Base-by-base conservation (phyloP, 2,797 vertebrate genomes). In the Gastrophryne carolinensis region DNA sequence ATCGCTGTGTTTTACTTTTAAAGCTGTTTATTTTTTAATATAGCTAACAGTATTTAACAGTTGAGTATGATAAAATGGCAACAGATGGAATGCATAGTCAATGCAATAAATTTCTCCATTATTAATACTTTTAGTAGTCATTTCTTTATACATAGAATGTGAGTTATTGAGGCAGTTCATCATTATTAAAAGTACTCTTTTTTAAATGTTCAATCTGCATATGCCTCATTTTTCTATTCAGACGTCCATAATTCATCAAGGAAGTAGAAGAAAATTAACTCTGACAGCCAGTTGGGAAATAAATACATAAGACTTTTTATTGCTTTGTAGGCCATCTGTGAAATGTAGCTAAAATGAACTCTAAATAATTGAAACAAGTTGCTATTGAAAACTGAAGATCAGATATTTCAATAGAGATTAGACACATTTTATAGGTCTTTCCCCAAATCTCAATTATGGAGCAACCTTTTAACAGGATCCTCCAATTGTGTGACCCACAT, bases 161-260 rank as follows among this genome's bases (percentile, higher is more conserved):
- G 47, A 54, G 6, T 23, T 35, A 26, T 19, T 19, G n/a, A 24
- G 7, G 32, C 4, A 57, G 1, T 67, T 82, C 80, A 1, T 50
- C 79, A 83, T 81, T 81, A 79, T 79, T 79, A 79, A 54, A 75
- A 75, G 83, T 56, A 26, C 32, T 35, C 10, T 56, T 34, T 26
- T 29, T 34, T 68, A 75, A 67, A 73, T 75, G 29, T 81, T 2
- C 65, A 82, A 69, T 74, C 75, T 35, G 67, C 65, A 79, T 13
- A 2, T 70, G 81, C 21, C 80, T 67, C 56, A 19, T 58, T 80
- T 49, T 27, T 63, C 1, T 44, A 66, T 82, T 77, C 63, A 78
- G 81, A 11, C 50, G 81, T 32, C 10, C 24, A 75, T 82, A 81
- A 70, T 78, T 82, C 81, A 81, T 47, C 65, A 61, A 77, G 24